These are phyloP conservation scores for Conistra vaccinii DNA, from an alignment of 2,888 invertebrate species.

Conservation along the genomic window DNA sequence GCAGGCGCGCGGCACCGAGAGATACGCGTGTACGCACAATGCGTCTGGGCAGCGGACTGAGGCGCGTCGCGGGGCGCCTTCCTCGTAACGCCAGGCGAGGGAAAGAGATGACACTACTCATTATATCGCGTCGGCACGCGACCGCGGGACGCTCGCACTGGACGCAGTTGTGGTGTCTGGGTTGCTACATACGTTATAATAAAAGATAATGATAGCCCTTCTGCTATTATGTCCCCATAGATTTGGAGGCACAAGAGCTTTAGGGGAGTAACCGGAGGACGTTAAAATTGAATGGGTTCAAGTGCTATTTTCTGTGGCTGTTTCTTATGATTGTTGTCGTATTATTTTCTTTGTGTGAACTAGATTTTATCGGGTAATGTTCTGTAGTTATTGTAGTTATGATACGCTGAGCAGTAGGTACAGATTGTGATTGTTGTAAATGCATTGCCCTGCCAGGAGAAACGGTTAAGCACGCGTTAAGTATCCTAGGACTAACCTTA, in stretches of 20 bases:
- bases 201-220: conserved; percentile 62
- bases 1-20: no score
- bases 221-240: conserved; percentile 50
- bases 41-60: no score
- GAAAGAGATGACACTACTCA: no score
- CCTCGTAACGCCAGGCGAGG: no score
- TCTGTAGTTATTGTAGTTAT: no score
- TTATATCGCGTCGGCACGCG: no score
- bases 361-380: background rate
- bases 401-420: background rate
- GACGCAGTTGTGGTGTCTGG: no score
- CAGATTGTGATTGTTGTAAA: background rate
- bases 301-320: conserved; percentile 34
- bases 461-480: background rate
- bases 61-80: no score
- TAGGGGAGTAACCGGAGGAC: conserved; percentile 51
- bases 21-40: no score
- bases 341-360: conserved; percentile 27
- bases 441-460: background rate
- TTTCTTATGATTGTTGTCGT: conserved; percentile 31
- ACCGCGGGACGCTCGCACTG: no score
- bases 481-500: no score
- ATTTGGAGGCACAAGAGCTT: conserved; percentile 58
- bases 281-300: conserved; percentile 57
- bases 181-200: no score